phyloP scores from a whole-genome alignment of 2,113 vertebrate genomes.

The Meleagris gallopavo region DNA sequence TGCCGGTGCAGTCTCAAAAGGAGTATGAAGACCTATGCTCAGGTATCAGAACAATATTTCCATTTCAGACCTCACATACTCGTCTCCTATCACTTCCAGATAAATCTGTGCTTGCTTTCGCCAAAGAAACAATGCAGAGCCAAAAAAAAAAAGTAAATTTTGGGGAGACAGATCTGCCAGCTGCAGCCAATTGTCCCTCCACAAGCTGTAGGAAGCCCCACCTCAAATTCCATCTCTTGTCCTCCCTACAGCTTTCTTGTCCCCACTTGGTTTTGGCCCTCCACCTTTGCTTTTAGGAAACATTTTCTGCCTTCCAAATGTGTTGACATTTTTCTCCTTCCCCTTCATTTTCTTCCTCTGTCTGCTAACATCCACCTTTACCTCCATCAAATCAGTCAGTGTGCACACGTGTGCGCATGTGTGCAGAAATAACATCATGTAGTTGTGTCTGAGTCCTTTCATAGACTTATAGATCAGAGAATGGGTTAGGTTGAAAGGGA shows the following conservation, averaged over 20 bases:
- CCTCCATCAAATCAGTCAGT: background rate
- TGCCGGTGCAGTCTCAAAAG: background rate
- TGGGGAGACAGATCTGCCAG: accelerated
- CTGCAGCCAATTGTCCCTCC: accelerated
- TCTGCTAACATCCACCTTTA: background rate
- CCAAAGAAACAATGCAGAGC: background rate
- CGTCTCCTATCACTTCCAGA: background rate
- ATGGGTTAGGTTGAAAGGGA: background rate
- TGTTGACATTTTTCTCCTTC: background rate
- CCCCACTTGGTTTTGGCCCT: background rate
- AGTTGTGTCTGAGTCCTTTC: background rate
- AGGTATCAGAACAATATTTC: background rate
- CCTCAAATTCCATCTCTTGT: background rate
- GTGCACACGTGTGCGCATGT: accelerated
- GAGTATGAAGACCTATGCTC: background rate
- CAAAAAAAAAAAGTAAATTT: background rate
- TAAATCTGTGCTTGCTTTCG: background rate
- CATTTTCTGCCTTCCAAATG: background rate
- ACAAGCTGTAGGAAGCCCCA: background rate
- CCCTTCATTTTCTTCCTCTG: background rate
- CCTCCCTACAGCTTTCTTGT: background rate
- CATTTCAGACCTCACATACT: background rate
- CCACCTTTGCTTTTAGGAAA: background rate
- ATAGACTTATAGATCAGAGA: background rate
- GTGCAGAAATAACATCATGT: background rate